Percentiles rank a stretch among this genome's conserved stretches.
Evolutionary conservation across 1,140 invertebrate species (phyloP).

Genomic region (Colletes latitarsis): DNA sequence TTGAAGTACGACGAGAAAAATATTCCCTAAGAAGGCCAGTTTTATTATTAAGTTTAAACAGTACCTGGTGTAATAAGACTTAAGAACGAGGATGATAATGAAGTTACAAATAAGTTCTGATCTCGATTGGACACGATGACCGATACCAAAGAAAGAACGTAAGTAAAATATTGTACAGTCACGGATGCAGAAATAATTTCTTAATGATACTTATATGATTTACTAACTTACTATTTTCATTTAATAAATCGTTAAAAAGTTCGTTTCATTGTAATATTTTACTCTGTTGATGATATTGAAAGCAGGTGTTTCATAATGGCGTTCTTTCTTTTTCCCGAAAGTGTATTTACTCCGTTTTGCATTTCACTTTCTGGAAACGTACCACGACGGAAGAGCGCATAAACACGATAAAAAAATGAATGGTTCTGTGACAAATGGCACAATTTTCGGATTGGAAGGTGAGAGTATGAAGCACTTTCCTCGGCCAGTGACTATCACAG

Average conservation of each 20-base stretch:
- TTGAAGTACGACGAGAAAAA: not conserved
- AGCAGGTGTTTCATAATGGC: slow-evolving; percentile 8
- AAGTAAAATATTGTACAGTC: not conserved
- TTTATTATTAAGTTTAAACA: not conserved
- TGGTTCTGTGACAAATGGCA: slow-evolving; percentile 44
- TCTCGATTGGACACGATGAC: not conserved
- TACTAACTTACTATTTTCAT: not conserved
- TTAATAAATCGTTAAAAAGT: not conserved
- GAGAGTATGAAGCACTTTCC: slow-evolving; percentile 78
- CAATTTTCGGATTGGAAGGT: slow-evolving; percentile 44
- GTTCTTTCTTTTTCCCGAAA: not conserved
- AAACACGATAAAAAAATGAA: slow-evolving; percentile 46
- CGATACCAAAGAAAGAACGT: not conserved
- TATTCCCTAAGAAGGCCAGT: no score
- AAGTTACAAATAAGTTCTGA: not conserved
- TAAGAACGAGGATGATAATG: not conserved
- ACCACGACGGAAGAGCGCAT: slow-evolving; percentile 13
- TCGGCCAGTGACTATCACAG: slow-evolving; percentile 87
- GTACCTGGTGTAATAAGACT: not conserved
- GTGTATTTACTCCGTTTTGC: not conserved
- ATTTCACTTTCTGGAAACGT: slow-evolving; percentile 15
- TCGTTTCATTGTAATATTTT: not conserved
- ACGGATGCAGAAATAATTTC: not conserved
- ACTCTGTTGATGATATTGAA: not conserved
- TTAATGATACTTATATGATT: no score